A percentile compares a stretch with the other conserved stretches of the same genome.
Conservation (phyloP, 2,888 invertebrate genomes). For the Trachelus iudaicus region DNA sequence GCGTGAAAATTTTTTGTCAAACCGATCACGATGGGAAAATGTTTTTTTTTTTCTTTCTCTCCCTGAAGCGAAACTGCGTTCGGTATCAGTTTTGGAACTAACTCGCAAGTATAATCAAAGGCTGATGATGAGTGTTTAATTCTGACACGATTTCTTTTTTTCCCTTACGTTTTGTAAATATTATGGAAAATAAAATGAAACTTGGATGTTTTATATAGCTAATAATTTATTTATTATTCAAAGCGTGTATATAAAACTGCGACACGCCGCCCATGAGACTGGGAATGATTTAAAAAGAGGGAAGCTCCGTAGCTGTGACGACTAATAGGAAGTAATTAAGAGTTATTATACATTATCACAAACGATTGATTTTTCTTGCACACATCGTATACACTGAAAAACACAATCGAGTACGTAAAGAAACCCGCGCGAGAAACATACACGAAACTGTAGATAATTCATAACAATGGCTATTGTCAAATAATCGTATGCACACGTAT, state of each 20-base stretch:
- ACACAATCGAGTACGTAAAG: not conserved
- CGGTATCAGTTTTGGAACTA: not conserved
- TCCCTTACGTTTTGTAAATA: conserved; percentile 57
- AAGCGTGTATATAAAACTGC: conserved; percentile 2
- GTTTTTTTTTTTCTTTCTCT: not conserved
- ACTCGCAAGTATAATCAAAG: conserved; percentile 24
- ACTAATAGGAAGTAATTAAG: not conserved
- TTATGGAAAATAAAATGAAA: conserved; percentile 39
- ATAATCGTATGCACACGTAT: conserved; percentile 50
- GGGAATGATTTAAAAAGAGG: not conserved
- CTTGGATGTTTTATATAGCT: conserved; percentile 57
- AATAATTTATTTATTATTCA: conserved; percentile 61
- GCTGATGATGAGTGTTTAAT: conserved; percentile 39
- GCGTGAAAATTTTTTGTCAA: not conserved
- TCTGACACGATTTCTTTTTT: conserved; percentile 38
- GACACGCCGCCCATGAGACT: not conserved
- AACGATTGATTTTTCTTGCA: not conserved
- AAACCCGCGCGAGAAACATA: conserved; percentile 28
- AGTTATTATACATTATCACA: not conserved
- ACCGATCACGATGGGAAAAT: not conserved
- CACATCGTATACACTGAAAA: not conserved
- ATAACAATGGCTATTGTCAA: conserved; percentile 62
- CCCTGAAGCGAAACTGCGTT: not conserved
- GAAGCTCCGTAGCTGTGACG: not conserved
- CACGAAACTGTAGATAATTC: conserved; percentile 60